A percentile compares a stretch with the other conserved stretches of the same genome.
Conservation (phyloP, 2,113 vertebrate species). For the Gyps fulvus region DNA sequence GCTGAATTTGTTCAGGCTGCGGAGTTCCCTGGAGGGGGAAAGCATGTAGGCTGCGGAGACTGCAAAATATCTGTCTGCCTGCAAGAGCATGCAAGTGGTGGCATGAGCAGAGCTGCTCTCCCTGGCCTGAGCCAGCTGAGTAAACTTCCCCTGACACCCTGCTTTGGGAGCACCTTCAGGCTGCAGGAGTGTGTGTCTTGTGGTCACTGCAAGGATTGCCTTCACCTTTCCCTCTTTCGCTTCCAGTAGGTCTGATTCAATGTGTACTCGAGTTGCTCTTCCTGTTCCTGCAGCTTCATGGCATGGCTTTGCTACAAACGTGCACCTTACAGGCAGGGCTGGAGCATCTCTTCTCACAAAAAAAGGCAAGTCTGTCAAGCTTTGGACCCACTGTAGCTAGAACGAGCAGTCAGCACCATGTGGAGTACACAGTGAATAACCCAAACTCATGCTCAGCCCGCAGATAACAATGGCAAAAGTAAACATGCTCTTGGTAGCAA, state of each 20-base stretch:
- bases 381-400: not conserved
- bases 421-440: not conserved
- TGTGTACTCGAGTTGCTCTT: not conserved
- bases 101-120: not conserved
- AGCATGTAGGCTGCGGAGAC: fast-evolving
- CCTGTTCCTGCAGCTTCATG: not conserved
- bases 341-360: not conserved
- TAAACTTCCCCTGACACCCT: not conserved
- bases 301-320: not conserved
- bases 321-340: not conserved
- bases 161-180: not conserved
- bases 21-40: not conserved
- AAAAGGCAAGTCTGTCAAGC: not conserved
- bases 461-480: not conserved
- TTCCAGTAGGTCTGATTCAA: no score
- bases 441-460: not conserved
- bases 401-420: not conserved
- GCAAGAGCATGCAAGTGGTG: not conserved
- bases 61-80: not conserved
- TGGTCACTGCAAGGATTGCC: not conserved
- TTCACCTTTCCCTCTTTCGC: not conserved
- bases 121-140: not conserved
- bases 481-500: not conserved
- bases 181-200: not conserved
- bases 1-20: not conserved